Evolutionary conservation across 2,888 invertebrate genomes (phyloP).

Genomic region (Andrena camellia): DNA sequence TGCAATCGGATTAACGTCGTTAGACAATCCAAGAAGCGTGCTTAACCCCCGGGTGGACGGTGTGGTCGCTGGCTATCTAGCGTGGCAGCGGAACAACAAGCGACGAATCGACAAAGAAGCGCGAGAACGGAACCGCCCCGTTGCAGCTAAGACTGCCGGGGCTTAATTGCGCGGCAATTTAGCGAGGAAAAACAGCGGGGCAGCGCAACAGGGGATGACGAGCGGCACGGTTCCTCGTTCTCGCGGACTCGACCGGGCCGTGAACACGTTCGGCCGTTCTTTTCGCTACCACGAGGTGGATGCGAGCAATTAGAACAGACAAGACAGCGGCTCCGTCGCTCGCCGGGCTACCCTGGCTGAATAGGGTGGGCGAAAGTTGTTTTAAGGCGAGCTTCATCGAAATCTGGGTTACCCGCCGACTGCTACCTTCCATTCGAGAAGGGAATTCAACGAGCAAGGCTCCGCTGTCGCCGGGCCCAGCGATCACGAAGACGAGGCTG

Average conservation of each 20-base stretch:
- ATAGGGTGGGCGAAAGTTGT: slow-evolving; percentile 58
- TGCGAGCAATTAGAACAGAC: slow-evolving; percentile 62
- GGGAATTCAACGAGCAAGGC: slow-evolving; percentile 36
- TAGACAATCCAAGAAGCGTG: slow-evolving; percentile 41
- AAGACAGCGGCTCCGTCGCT: slow-evolving; percentile 38
- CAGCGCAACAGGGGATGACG: slow-evolving; percentile 15
- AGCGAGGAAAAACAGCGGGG: slow-evolving; percentile 35
- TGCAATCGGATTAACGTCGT: slow-evolving; percentile 57
- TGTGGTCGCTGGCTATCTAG: not conserved
- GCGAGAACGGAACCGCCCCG: slow-evolving; percentile 2
- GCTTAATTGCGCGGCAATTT: slow-evolving; percentile 68
- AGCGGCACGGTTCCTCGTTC: slow-evolving; percentile 36
- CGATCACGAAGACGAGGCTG: slow-evolving; percentile 26
- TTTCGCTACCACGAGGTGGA: not conserved
- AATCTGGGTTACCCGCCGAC: slow-evolving; percentile 68
- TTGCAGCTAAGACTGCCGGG: slow-evolving; percentile 38
- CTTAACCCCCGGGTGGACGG: slow-evolving; percentile 3
- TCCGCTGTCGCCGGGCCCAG: slow-evolving; percentile 12
- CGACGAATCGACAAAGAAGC: slow-evolving; percentile 26
- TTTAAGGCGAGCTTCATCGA: slow-evolving; percentile 68
- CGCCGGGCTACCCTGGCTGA: slow-evolving; percentile 47
- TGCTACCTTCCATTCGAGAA: slow-evolving; percentile 21
- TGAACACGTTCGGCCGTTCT: not conserved
- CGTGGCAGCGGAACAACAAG: slow-evolving; percentile 31
- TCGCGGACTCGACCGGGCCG: not conserved